Conservation (phyloP, 2,888 invertebrate species). For the Himalopsyche japonica region DNA sequence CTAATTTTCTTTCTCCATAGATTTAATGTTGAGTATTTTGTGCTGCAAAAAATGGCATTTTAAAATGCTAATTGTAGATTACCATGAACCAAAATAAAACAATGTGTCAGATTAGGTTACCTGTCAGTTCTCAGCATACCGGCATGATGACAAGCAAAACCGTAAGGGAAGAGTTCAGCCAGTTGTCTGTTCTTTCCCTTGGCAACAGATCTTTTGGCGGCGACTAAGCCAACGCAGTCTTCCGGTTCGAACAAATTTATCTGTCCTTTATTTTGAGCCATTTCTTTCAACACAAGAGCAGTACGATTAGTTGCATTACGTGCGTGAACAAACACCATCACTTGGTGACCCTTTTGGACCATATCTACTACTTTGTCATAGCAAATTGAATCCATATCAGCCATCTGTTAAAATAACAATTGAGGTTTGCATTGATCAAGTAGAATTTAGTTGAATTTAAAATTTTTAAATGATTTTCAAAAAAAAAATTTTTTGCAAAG, state of each 20-base stretch:
- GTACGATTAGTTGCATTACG: conserved; percentile 93
- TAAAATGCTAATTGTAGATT: too few species aligned
- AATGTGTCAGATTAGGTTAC: conserved; percentile 45
- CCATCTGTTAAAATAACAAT: conserved; percentile 53
- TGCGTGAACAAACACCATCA: conserved; percentile 98
- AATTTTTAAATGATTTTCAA: too few species aligned
- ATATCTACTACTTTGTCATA: conserved; percentile 89
- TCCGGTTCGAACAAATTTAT: conserved; percentile 70
- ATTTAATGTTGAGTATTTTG: too few species aligned
- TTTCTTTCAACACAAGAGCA: conserved; percentile 81
- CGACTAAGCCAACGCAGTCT: conserved; percentile 64
- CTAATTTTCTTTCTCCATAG: too few species aligned
- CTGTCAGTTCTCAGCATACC: conserved; percentile 90
- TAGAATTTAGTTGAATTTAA: too few species aligned
- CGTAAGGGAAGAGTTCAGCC: conserved; percentile 80
- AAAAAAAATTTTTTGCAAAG: too few species aligned
- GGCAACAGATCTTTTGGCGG: conserved; percentile 71
- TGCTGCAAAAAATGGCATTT: too few species aligned
- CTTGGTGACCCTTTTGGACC: conserved; percentile 90
- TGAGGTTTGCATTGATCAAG: too few species aligned
- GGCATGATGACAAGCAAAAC: conserved; percentile 96
- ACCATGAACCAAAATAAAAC: too few species aligned
- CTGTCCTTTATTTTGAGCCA: conserved; percentile 76
- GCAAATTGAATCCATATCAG: conserved; percentile 88
- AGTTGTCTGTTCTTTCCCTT: conserved; percentile 81